phyloP scores from a whole-genome alignment of 2,888 invertebrate genomes.

The Halictus ligatus region DNA sequence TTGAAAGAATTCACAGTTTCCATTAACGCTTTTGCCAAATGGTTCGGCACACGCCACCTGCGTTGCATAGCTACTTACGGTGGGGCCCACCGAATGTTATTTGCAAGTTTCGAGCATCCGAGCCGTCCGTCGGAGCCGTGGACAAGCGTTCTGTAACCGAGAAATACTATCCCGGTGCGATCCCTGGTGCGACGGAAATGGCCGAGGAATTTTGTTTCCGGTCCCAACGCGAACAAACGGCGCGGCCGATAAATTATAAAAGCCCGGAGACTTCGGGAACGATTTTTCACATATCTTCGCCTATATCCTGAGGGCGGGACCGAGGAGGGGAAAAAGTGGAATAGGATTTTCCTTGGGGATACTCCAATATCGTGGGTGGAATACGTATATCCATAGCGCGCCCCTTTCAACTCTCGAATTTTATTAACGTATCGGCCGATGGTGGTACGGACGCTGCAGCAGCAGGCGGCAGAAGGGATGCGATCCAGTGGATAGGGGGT shows the following conservation, averaged over 20 bases:
- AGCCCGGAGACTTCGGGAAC: constrained; percentile 68
- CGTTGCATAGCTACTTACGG: background rate
- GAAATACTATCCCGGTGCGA: constrained; percentile 47
- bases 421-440: constrained; percentile 80
- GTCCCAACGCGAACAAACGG: constrained; percentile 69
- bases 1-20: constrained; percentile 9
- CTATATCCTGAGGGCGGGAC: constrained; percentile 65
- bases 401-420: constrained; percentile 79
- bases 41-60: constrained; percentile 9
- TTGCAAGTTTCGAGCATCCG: background rate
- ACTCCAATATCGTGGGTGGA: constrained; percentile 73
- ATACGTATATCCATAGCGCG: constrained; percentile 75
- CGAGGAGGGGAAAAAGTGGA: constrained; percentile 67
- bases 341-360: constrained; percentile 75
- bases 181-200: constrained; percentile 54
- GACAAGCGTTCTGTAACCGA: background rate
- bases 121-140: background rate
- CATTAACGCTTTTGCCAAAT: constrained; percentile 6
- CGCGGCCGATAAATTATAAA: constrained; percentile 73
- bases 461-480: constrained; percentile 15
- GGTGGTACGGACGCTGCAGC: constrained; percentile 68
- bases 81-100: background rate
- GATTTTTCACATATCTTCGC: constrained; percentile 74
- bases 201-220: constrained; percentile 64
- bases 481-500: constrained; percentile 12